Base-by-base conservation (phyloP, 1,140 invertebrate genomes). In the Ericerus pela region DNA sequence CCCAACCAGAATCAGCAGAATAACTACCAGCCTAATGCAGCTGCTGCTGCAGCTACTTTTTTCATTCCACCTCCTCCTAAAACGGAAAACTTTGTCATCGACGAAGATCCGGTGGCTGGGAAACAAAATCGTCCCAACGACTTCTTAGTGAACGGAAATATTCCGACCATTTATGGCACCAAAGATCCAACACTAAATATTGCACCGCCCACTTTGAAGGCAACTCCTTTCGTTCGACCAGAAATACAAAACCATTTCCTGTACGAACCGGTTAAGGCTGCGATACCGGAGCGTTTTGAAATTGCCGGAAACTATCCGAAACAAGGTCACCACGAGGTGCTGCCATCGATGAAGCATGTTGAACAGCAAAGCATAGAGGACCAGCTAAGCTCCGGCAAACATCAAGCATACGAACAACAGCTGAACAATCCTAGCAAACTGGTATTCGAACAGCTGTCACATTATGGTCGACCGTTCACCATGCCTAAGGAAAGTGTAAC, bases 401-500 rank as follows among this genome's bases (percentile, higher is more conserved):
- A n/a, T n/a, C n/a, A n/a, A n/a, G n/a, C n/a, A n/a, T n/a, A n/a
- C n/a, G 24, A 33, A 24, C 29, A 29, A 11, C 53, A 30, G 14
- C 22, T 22, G 8, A 29, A 54, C 24, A 54, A 36, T 22, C 53
- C 53, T 4, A 36, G 53, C 24, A 61, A 60, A n/a, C 58, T 59
- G 26, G 59, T 61, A 10, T 60, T 52, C 22, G 57, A 60, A n/a
- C 62, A 62, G 27, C 38, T 59, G 2, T 59, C 62, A n/a, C 62
- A 62, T 20, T 43, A 57, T 16, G 59, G 58, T 12, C 57, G 62
- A 38, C 62, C 62, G 10, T 63, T 63, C 52, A 3, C 41, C 14
- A 10, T 56, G 61, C 41, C 41, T 4, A 47, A 22, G 16, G 41
- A 47, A 24, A 8, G 10, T 41, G 41, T 41, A 6, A 41, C 37